Conservation (phyloP, 2,888 invertebrate genomes). For the Rotaria sp. region DNA sequence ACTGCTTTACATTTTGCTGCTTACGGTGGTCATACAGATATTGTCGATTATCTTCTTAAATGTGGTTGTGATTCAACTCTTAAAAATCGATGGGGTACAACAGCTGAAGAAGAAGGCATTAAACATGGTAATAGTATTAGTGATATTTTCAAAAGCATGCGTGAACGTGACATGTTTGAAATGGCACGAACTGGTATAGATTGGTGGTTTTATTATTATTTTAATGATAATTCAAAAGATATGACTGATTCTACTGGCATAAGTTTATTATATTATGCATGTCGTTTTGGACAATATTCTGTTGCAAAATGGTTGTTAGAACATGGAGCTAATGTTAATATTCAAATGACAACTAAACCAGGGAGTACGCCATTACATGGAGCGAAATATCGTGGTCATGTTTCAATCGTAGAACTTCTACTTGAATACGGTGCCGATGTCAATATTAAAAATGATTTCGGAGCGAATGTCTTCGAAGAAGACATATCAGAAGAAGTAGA, state of each 20-base stretch:
- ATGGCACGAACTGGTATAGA: neutral
- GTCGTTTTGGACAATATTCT: neutral
- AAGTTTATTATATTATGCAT: neutral
- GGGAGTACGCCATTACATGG: neutral
- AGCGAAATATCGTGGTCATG: neutral
- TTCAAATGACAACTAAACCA: neutral
- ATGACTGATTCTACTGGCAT: neutral
- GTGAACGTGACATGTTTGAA: neutral
- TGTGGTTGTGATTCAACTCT: neutral
- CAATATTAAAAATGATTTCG: neutral
- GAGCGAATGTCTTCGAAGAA: neutral
- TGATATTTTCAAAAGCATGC: neutral
- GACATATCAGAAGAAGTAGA: neutral
- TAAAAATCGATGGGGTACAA: neutral
- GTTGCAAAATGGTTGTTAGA: neutral
- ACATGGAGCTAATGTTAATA: neutral
- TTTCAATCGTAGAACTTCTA: neutral
- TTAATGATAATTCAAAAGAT: neutral
- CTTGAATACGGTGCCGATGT: neutral
- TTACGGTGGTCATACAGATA: constrained; percentile 54
- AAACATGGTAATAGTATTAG: neutral
- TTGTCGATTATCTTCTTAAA: constrained; percentile 49
- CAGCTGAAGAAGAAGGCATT: neutral
- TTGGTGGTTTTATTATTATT: neutral
- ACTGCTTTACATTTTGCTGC: constrained; percentile 52